Evolutionary conservation across 2,888 invertebrate genomes (phyloP).

Genomic region (Himalopsyche japonica): DNA sequence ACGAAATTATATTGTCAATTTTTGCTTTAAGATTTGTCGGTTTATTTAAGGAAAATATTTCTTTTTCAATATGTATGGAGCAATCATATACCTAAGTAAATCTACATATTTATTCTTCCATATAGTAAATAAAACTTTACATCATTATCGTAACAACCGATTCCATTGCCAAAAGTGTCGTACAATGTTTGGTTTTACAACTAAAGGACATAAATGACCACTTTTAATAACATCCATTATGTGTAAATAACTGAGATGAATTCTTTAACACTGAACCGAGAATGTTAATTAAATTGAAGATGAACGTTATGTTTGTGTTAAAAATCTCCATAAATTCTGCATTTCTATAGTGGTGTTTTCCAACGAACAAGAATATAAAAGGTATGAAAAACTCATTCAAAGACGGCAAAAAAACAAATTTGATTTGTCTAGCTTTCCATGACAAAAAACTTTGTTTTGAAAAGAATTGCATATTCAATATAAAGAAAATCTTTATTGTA

Average conservation of each 20-base stretch:
- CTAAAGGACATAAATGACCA: not conserved
- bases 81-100: too few species aligned
- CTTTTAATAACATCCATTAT: not conserved
- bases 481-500: not conserved
- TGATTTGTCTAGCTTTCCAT: not conserved
- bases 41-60: too few species aligned
- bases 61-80: too few species aligned
- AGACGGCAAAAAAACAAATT: not conserved
- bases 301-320: not conserved
- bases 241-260: not conserved
- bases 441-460: not conserved
- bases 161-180: too few species aligned
- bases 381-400: not conserved
- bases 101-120: too few species aligned
- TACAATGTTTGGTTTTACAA: not conserved
- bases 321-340: not conserved
- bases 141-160: too few species aligned
- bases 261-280: not conserved
- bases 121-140: too few species aligned
- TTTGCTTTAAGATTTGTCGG: too few species aligned
- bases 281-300: conserved; percentile 2
- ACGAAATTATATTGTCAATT: too few species aligned
- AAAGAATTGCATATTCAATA: not conserved
- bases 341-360: not conserved
- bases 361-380: not conserved